Conservation (phyloP, 2,797 vertebrate genomes). For the Xenopus petersii region DNA sequence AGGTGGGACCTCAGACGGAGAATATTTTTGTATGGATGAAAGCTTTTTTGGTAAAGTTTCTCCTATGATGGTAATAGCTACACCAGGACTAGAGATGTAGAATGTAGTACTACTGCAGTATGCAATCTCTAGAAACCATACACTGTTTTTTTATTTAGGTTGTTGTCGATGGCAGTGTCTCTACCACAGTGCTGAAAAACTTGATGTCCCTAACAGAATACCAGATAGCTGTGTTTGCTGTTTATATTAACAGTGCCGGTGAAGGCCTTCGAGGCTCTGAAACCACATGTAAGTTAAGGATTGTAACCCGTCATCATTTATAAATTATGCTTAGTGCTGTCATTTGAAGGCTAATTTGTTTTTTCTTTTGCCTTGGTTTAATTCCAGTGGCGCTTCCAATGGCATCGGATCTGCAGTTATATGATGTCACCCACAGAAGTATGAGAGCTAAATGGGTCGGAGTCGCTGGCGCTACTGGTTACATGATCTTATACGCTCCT, state of each 20-base stretch:
- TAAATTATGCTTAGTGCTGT: too few species aligned
- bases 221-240: conserved; percentile 88
- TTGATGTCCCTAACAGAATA: conserved; percentile 89
- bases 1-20: too few species aligned
- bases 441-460: conserved; percentile 80
- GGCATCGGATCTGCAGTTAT: conserved; percentile 75
- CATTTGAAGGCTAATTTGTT: background rate
- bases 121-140: background rate
- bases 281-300: conserved; percentile 81
- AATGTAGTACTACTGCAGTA: too few species aligned
- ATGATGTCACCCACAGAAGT: conserved; percentile 79
- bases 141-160: conserved; percentile 61
- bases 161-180: conserved; percentile 78
- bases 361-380: background rate
- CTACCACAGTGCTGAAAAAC: conserved; percentile 78
- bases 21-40: too few species aligned
- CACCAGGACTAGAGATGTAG: too few species aligned
- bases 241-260: conserved; percentile 79
- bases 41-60: too few species aligned
- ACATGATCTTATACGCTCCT: conserved; percentile 87
- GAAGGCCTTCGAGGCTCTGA: conserved; percentile 86
- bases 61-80: too few species aligned
- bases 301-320: too few species aligned
- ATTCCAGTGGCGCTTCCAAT: conserved; percentile 80
- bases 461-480: conserved; percentile 80